phyloP scores from a whole-genome alignment of 2,797 vertebrate species.

The Halcyon chelicuti region DNA sequence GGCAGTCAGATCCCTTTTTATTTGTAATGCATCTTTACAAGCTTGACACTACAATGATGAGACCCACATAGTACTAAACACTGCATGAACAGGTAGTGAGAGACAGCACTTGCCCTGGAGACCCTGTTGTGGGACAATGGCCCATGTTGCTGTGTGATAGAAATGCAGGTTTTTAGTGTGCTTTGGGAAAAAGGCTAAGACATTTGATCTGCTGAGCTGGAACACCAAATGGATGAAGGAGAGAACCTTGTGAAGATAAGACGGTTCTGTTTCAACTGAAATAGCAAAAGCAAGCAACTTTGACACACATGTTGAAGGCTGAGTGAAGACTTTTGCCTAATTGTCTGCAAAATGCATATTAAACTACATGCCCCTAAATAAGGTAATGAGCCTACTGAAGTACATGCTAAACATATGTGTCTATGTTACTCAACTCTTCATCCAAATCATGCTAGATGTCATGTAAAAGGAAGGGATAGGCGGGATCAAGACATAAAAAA shows the following conservation, averaged over 20 bases:
- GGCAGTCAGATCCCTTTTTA: neutral
- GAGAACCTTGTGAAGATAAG: neutral
- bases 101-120: neutral
- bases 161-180: neutral
- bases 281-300: neutral
- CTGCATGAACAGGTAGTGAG: neutral
- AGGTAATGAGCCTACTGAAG: too few relatives aligned
- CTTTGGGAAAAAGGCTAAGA: neutral
- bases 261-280: neutral
- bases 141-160: neutral
- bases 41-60: neutral
- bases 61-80: neutral
- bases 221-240: neutral
- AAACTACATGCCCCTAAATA: too few relatives aligned
- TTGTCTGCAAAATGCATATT: too few relatives aligned
- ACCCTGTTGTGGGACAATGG: neutral
- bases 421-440: neutral
- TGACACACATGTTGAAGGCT: too few relatives aligned
- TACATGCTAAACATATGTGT: neutral
- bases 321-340: too few relatives aligned
- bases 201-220: neutral
- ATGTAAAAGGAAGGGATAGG: neutral
- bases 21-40: neutral
- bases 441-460: neutral
- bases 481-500: neutral